A percentile compares a stretch with the other conserved stretches of the same genome.
Conservation (phyloP, 2,113 vertebrate species). For the Labeo catla region DNA sequence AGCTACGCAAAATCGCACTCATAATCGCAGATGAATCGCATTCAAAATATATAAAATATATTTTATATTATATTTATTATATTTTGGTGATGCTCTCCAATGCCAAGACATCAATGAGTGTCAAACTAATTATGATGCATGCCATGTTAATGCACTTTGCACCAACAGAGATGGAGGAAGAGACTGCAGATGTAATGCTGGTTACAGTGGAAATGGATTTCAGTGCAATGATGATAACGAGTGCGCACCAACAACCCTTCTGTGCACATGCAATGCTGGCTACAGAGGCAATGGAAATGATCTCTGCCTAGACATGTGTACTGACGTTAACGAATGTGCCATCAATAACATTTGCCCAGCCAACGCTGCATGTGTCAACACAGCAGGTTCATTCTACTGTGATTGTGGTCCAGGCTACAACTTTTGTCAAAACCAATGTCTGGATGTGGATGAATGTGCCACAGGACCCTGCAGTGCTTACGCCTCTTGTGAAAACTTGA, state of each 20-base stretch:
- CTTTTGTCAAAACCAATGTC: conserved; percentile 70
- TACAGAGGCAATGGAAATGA: background rate
- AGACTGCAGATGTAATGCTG: no score
- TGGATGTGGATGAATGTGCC: conserved; percentile 77
- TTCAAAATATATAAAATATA: no score
- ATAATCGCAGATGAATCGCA: no score
- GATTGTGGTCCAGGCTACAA: conserved; percentile 76
- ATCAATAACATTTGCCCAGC: conserved; percentile 67
- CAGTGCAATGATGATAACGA: no score
- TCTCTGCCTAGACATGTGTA: conserved; percentile 60
- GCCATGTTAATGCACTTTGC: no score
- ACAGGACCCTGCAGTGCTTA: conserved; percentile 67
- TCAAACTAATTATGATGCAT: conserved; percentile 59
- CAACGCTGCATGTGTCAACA: conserved; percentile 74
- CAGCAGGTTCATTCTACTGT: conserved; percentile 74
- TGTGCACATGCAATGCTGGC: conserved; percentile 66
- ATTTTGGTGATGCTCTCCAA: no score
- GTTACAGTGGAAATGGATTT: no score
- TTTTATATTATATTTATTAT: no score
- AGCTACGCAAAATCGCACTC: no score
- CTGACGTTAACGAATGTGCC: conserved; percentile 78
- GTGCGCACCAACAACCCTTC: no score
- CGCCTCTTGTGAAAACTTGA: conserved; percentile 73
- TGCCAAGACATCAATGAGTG: conserved; percentile 81
- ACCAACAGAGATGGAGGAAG: no score